phyloP scores from a whole-genome alignment of 2,113 vertebrate species.

The Catharus bicknelli region DNA sequence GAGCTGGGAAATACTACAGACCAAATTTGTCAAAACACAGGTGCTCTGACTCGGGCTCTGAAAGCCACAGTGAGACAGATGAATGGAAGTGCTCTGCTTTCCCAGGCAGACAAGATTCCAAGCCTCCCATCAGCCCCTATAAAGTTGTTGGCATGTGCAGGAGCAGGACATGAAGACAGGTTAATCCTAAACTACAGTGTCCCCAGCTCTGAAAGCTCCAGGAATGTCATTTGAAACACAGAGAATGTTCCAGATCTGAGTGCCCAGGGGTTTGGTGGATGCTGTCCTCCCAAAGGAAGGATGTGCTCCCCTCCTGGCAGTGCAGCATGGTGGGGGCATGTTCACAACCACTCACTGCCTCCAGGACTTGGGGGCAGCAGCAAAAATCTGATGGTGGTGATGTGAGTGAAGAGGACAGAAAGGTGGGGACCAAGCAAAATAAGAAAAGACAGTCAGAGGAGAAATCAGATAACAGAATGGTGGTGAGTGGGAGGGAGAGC shows the following conservation, averaged over 20 bases:
- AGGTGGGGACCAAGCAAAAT: background rate
- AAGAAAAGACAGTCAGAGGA: background rate
- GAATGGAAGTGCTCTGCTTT: background rate
- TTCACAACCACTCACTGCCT: background rate
- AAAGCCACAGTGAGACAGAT: background rate
- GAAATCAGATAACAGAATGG: background rate
- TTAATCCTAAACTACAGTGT: background rate
- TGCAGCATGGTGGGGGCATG: rapidly evolving
- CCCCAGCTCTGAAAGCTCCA: background rate
- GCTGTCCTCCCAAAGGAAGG: background rate
- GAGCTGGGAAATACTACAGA: background rate
- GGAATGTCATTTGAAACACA: background rate
- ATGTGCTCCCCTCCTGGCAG: background rate
- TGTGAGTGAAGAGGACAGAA: background rate
- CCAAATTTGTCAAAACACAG: background rate
- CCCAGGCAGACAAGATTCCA: background rate
- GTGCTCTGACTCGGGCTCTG: background rate
- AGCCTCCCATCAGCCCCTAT: background rate
- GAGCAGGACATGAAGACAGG: background rate
- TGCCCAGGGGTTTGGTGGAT: background rate
- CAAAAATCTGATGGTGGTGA: background rate
- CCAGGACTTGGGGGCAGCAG: background rate
- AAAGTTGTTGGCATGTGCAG: background rate
- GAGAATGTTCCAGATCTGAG: background rate
- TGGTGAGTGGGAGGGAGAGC: background rate